Evolutionary conservation across 2,113 vertebrate genomes (phyloP).

Genomic region (Macquaria ambigua): DNA sequence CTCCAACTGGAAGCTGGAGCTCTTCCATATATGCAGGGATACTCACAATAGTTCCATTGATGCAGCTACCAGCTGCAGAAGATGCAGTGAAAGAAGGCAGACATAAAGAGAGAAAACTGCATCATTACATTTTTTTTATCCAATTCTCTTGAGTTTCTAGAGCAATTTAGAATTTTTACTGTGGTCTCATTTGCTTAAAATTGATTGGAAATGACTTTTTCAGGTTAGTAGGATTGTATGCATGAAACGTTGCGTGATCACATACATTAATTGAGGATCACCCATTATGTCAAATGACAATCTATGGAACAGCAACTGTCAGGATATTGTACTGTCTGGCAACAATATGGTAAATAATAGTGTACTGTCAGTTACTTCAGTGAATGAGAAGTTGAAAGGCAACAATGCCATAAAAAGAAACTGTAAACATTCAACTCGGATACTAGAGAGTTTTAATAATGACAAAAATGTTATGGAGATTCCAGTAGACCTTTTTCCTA

Average conservation of each 20-base stretch:
- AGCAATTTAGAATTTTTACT: background rate
- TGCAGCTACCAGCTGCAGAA: conserved; percentile 7
- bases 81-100: background rate
- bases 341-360: too few species aligned
- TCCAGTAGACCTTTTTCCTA: background rate
- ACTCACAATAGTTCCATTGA: background rate
- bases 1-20: background rate
- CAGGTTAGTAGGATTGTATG: background rate
- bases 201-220: background rate
- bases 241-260: background rate
- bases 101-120: background rate
- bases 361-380: too few species aligned
- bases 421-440: too few species aligned
- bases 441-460: too few species aligned
- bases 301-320: background rate
- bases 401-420: too few species aligned
- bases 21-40: background rate
- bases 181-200: background rate
- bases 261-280: background rate
- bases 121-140: too few species aligned
- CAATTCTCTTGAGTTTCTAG: background rate
- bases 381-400: too few species aligned
- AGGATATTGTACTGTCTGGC: background rate
- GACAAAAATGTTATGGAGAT: too few species aligned
- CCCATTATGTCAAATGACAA: background rate